These are phyloP conservation scores for Acanthisitta chloris DNA, from an alignment of 2,113 vertebrate species.

Conservation along the genomic window DNA sequence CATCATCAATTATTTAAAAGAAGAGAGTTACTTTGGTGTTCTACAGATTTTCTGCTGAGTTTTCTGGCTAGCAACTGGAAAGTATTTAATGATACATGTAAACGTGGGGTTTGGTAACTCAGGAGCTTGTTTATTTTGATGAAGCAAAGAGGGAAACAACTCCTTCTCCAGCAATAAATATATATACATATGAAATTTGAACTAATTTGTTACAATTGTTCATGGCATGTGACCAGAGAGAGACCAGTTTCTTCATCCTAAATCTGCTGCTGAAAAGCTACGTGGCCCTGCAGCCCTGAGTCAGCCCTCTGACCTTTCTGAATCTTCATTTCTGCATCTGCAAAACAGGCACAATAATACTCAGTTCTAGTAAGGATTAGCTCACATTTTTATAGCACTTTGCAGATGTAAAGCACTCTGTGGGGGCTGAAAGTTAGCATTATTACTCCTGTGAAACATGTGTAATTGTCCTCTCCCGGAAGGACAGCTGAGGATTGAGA, in stretches of 20 bases:
- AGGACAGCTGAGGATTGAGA: background rate
- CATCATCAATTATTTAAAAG: conserved; percentile 58
- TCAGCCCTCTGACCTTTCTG: background rate
- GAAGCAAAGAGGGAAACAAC: background rate
- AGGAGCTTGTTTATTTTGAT: conserved; percentile 21
- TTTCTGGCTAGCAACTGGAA: conserved; percentile 35
- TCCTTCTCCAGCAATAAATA: background rate
- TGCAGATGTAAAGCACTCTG: background rate
- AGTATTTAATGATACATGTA: conserved; percentile 45
- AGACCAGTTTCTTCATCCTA: background rate
- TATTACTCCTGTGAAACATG: background rate
- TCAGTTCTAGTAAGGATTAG: background rate
- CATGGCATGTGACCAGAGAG: background rate
- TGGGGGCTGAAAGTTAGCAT: background rate
- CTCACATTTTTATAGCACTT: background rate
- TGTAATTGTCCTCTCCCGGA: background rate
- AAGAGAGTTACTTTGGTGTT: conserved; percentile 27
- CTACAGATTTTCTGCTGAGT: conserved; percentile 38
- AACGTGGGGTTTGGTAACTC: background rate
- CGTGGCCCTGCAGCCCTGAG: background rate
- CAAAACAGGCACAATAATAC: background rate
- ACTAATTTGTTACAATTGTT: background rate
- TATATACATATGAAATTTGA: background rate
- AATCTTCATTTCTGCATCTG: background rate
- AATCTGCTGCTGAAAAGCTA: background rate